phyloP scores from a whole-genome alignment of 2,888 invertebrate genomes.

The Sceliomorpha sp. region DNA sequence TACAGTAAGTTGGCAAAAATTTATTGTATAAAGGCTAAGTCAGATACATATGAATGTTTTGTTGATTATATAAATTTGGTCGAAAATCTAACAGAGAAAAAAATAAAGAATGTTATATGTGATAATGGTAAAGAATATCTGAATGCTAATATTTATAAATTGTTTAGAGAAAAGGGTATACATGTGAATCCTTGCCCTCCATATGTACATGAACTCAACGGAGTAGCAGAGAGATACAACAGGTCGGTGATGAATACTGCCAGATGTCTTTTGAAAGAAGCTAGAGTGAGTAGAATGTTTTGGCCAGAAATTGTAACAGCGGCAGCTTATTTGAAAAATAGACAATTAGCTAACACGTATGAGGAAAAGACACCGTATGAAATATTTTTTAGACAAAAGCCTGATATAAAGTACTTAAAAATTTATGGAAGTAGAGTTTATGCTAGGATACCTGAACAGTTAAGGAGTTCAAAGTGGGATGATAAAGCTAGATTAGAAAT shows the following conservation, averaged over 20 bases:
- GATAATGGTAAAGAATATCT: slow-evolving; percentile 32
- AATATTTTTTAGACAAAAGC: slow-evolving; percentile 50
- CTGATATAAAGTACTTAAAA: slow-evolving; percentile 43
- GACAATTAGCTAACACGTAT: slow-evolving; percentile 40
- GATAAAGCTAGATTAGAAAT: slow-evolving; percentile 37
- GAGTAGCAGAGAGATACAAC: slow-evolving; percentile 34
- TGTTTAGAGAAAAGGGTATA: slow-evolving; percentile 27
- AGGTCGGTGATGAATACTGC: slow-evolving; percentile 48
- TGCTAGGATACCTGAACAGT: slow-evolving; percentile 51
- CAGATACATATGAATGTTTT: slow-evolving; percentile 32
- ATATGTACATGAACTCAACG: slow-evolving; percentile 40
- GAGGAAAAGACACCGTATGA: slow-evolving; percentile 54
- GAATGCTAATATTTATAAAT: slow-evolving; percentile 16
- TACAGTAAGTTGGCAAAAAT: slow-evolving; percentile 46
- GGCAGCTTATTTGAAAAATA: slow-evolving; percentile 50
- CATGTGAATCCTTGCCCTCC: slow-evolving; percentile 17
- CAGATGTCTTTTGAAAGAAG: slow-evolving; percentile 53
- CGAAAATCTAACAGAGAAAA: slow-evolving; percentile 16
- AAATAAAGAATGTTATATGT: slow-evolving; percentile 21
- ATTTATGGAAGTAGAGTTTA: slow-evolving; percentile 56
- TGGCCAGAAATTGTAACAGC: slow-evolving; percentile 56
- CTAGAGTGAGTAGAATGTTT: slow-evolving; percentile 43
- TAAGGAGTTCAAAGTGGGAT: slow-evolving; percentile 37
- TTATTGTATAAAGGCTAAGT: slow-evolving; percentile 48
- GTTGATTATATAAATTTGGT: slow-evolving; percentile 20